Conservation (phyloP, 2,113 vertebrate genomes). For the Trichechus manatus region DNA sequence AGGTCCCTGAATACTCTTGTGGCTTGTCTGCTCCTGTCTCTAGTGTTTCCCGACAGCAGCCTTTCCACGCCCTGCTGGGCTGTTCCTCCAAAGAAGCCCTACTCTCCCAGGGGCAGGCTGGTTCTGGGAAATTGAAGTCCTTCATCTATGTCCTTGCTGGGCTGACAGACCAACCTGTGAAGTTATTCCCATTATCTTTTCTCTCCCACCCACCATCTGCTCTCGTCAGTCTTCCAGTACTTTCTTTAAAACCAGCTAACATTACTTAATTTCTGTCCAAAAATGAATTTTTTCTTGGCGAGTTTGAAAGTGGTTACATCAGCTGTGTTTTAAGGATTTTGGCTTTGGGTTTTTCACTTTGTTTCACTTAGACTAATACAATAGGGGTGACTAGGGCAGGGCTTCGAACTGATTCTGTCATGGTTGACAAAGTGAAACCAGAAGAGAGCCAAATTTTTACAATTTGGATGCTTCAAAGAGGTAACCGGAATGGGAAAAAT, state of each 20-base stretch:
- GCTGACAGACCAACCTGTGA: not conserved
- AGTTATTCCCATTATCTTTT: constrained; percentile 7
- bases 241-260: constrained; percentile 67
- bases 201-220: constrained; percentile 25
- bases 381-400: not conserved
- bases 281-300: constrained; percentile 73
- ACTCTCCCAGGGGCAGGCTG: not conserved
- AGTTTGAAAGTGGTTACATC: constrained; percentile 55
- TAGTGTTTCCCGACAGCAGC: too few relatives aligned
- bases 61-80: not conserved
- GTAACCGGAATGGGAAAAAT: too few relatives aligned
- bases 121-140: not conserved
- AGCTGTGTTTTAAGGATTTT: constrained; percentile 66
- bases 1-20: not conserved
- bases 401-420: too few relatives aligned
- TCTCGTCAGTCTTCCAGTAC: not conserved
- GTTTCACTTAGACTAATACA: constrained; percentile 50
- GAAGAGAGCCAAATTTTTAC: too few relatives aligned
- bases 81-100: not conserved
- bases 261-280: constrained; percentile 62
- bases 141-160: not conserved
- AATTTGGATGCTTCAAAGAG: too few relatives aligned
- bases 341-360: constrained; percentile 55
- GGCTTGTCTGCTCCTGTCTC: not conserved
- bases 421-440: too few relatives aligned